Percentiles rank a stretch among this genome's conserved stretches.
Conservation (phyloP, 2,113 vertebrate genomes). For the Cacatua alba region DNA sequence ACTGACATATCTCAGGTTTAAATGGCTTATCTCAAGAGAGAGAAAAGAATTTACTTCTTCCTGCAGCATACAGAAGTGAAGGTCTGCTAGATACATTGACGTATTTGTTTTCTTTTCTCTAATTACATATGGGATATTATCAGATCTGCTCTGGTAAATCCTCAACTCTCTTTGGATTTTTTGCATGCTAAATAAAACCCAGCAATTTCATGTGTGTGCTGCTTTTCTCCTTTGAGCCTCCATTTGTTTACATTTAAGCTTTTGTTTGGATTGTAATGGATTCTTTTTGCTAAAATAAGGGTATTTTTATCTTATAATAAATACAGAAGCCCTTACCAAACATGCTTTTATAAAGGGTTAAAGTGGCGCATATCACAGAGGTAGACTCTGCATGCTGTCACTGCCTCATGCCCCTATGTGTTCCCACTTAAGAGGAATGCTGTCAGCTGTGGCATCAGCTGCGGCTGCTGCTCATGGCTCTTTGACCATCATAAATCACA, state of each 20-base stretch:
- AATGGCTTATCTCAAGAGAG: not conserved
- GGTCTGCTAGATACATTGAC: not conserved
- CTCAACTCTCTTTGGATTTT: not conserved
- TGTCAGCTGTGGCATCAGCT: not conserved
- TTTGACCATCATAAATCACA: not conserved
- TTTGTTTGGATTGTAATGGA: not conserved
- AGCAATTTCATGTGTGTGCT: not conserved
- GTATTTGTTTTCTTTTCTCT: not conserved
- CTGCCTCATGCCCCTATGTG: not conserved
- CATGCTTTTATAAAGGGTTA: not conserved
- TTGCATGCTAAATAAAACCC: not conserved
- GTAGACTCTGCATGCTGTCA: not conserved
- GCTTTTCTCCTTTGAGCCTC: not conserved
- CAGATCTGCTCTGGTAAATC: not conserved
- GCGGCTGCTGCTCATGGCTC: not conserved
- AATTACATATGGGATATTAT: not conserved
- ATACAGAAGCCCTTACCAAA: not conserved
- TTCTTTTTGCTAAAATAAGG: not conserved
- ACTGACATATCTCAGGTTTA: not conserved
- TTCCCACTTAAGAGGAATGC: not conserved
- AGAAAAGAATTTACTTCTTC: not conserved
- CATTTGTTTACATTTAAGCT: not conserved
- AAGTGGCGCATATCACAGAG: rapidly evolving
- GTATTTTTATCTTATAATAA: not conserved
- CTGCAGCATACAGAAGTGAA: not conserved